Evolutionary conservation across 2,113 vertebrate species (phyloP).

Genomic region (Falco punctatus): DNA sequence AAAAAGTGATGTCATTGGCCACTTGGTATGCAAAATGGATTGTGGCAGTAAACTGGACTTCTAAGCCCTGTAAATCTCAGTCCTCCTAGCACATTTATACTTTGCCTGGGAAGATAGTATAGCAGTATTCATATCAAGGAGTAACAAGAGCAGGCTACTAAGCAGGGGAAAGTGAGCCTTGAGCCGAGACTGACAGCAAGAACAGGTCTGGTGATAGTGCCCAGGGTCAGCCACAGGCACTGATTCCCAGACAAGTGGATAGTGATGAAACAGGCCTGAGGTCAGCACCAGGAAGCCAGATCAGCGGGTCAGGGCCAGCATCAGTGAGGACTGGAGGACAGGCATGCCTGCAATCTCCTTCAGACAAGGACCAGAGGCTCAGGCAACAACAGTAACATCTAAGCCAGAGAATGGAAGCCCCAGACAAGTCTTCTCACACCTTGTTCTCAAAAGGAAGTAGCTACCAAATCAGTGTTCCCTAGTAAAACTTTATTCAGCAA

Average conservation of each 20-base stretch:
- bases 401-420: not conserved
- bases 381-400: not conserved
- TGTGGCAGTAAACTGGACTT: not conserved
- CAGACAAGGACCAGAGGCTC: not conserved
- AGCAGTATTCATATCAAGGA: not conserved
- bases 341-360: no score
- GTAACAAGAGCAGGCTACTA: not conserved
- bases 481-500: not conserved
- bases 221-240: not conserved
- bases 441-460: not conserved
- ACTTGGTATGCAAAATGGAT: not conserved
- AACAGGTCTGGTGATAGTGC: not conserved
- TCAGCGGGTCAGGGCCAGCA: not conserved
- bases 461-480: not conserved
- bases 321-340: fast-evolving
- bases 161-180: not conserved
- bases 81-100: not conserved
- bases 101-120: not conserved
- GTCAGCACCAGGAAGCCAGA: not conserved
- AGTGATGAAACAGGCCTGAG: not conserved
- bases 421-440: not conserved
- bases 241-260: not conserved
- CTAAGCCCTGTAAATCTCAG: not conserved
- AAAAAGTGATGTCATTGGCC: not conserved
- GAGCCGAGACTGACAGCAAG: fast-evolving